Evolutionary conservation across 2,888 invertebrate species (phyloP), one percentile per base, ranked within the genome.

Genomic region (Lepetodrilus schrolli): DNA sequence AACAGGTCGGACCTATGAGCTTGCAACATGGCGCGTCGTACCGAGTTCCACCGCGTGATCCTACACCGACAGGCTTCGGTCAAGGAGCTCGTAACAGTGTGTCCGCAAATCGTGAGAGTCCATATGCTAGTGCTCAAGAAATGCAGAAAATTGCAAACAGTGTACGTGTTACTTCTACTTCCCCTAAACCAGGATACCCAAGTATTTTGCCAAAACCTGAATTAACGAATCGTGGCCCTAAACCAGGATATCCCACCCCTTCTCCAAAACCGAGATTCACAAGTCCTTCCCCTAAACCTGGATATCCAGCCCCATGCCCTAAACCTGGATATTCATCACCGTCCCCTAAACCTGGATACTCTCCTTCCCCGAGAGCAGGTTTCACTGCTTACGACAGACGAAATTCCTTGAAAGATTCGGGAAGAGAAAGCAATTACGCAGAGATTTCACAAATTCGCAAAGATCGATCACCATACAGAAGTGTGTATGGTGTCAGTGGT

Each of bases 281-380:
- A 10, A 70, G 66, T 30, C 72, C 50, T 49, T 34, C 65, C 4
- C 70, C 70, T 36, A n/a, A n/a, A n/a, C n/a, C n/a, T n/a, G n/a
- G n/a, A n/a, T n/a, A n/a, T n/a, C n/a, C n/a, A n/a, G 75, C 69
- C 43, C 58, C 75, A 38, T 75, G 72, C 5, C 23, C 26, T n/a
- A 37, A 38, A 38, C 5, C 36, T 34, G 34, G 47, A 34, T 43
- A 0, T 17, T 26, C 8, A 20, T 10, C n/a, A 37, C 17, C 7
- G n/a, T 4, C 37, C 38, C 13, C 30, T 13, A 23, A 34, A 65
- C 23, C 26, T 2, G 66, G 66, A 23, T 72, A n/a, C n/a, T 17
- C 58, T 20, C 36, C 49, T 20, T 20, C 49, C 30, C 20, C 48
- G 0, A 34, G 17, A n/a, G 8, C 36, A 8, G 47, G 49, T 1